These are phyloP conservation scores for Ctenodactylus gundi DNA, from an alignment of 2,113 vertebrate genomes.

Conservation along the genomic window DNA sequence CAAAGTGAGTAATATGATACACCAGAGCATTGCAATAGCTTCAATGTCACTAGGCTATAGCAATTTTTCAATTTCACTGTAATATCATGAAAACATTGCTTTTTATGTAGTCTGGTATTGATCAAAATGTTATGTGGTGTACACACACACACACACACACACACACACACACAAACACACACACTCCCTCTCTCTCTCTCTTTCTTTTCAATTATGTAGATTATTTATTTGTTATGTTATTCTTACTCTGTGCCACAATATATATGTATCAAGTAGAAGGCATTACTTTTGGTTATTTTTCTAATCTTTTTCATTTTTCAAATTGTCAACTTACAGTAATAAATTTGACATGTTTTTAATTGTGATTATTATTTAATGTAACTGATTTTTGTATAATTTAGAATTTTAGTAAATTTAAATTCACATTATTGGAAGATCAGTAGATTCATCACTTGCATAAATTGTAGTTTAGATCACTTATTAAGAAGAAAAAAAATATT, in stretches of 20 bases:
- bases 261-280: not conserved
- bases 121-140: not conserved
- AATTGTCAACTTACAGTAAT: not conserved
- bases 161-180: too few relatives aligned
- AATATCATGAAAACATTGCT: not conserved
- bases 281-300: not conserved
- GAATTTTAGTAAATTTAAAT: not conserved
- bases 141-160: too few relatives aligned
- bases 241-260: too few relatives aligned
- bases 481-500: too few relatives aligned
- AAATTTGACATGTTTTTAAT: not conserved
- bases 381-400: not conserved
- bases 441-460: not conserved
- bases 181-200: too few relatives aligned
- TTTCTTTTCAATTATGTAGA: too few relatives aligned
- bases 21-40: not conserved
- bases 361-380: not conserved
- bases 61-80: not conserved
- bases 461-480: not conserved
- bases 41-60: not conserved
- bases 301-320: not conserved
- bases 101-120: too few relatives aligned
- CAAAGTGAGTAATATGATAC: not conserved
- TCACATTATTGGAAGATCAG: not conserved
- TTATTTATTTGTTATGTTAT: too few relatives aligned